Evolutionary conservation across 2,113 vertebrate genomes (phyloP).

Genomic region (Boulengeromyrus knoepffleri): DNA sequence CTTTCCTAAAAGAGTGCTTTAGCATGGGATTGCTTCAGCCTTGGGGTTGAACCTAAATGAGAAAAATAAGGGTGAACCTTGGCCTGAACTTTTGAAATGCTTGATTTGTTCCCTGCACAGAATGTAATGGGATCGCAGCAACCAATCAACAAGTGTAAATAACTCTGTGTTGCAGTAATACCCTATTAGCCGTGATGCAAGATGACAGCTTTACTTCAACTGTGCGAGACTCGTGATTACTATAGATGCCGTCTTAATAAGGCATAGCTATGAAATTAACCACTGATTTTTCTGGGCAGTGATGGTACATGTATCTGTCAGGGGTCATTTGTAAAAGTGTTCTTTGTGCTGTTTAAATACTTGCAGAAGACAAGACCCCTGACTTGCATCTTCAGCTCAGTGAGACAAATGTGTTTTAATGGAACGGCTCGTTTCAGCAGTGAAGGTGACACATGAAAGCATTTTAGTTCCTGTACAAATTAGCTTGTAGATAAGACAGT

Average conservation of each 20-base stretch:
- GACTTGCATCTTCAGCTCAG: neutral
- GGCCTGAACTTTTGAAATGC: neutral
- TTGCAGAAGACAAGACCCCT: neutral
- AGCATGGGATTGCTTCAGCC: neutral
- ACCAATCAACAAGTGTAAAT: conserved; percentile 13
- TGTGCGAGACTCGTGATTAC: neutral
- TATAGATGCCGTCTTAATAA: neutral
- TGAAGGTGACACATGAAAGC: neutral
- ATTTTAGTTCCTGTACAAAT: neutral
- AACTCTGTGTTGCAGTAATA: neutral
- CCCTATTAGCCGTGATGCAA: neutral
- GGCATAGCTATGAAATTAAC: neutral
- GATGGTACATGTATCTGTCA: neutral
- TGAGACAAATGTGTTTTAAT: neutral
- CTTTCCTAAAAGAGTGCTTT: neutral
- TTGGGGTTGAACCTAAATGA: neutral
- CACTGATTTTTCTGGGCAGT: neutral
- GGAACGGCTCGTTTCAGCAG: neutral
- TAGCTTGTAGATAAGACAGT: neutral
- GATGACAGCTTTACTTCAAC: neutral
- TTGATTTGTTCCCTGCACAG: neutral
- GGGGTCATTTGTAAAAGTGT: neutral
- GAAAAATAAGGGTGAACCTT: neutral
- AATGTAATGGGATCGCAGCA: neutral
- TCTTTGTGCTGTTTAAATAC: neutral